Evolutionary conservation across 2,113 vertebrate genomes (phyloP), one percentile per base, ranked within the genome.

Genomic region (Lutjanus erythropterus): DNA sequence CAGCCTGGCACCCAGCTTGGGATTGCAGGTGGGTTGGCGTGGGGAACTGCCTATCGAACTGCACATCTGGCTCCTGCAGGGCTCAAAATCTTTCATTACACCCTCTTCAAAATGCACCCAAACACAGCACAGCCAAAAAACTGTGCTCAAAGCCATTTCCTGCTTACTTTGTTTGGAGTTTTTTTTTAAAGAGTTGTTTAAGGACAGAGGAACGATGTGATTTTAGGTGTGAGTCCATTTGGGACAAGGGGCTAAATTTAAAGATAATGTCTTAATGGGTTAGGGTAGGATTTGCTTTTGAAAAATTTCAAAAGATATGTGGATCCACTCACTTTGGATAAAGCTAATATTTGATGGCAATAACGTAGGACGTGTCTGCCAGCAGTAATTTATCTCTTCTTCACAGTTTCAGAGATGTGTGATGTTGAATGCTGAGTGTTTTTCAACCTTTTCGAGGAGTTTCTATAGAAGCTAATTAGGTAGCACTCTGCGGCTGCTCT

Each of bases 401-500:
- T 29, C 23, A 42, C 52, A 15, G 27, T 59, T 56, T 47, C 39
- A 60, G 50, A 29, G 53, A 76, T 31, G 39, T 9, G 3, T 60
- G 94, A 95, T 92, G 93, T 94, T 91, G 91, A 94, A 72, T 59
- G 27, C n/a, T 29, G 16, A 44, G 58, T 76, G 76, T 73, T 81
- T 70, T 80, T 73, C 31, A n/a, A 58, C 60, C 68, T 77, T 60
- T 66, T 42, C 16, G 18, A 69, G 33, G 68, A 72, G 93, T 93
- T 96, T 90, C 90, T 94, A 94, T 95, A 92, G 90, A 92, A 85
- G 85, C 93, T 96, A 97, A 97, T 97, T 96, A 96, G 95, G 95
- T 94, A 50, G 90, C 94, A 91, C 95, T 95, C 94, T 88, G 93
- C 92, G 91, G 94, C 94, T 94, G 92, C 92, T 90, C 95, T 85